A percentile compares a stretch with the other conserved stretches of the same genome.
These are phyloP conservation scores for Sitta carolinensis DNA, from an alignment of 2,797 vertebrate genomes.

Conservation along the genomic window DNA sequence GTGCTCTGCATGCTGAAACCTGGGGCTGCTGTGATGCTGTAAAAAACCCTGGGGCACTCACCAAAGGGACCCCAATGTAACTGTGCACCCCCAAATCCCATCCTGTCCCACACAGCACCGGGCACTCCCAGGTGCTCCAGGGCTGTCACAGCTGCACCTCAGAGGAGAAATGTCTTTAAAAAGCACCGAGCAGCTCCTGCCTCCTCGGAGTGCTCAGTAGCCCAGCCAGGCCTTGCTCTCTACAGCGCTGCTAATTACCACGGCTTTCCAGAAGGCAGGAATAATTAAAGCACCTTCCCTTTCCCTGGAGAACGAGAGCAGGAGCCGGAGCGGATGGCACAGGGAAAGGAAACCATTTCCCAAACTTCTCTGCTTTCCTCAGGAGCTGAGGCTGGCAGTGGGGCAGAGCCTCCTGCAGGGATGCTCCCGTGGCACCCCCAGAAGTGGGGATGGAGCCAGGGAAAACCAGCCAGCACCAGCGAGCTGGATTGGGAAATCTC, in stretches of 20 bases:
- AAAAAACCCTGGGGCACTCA: fast-evolving
- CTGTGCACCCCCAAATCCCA: not conserved
- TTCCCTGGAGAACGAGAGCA: not conserved
- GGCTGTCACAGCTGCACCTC: not conserved
- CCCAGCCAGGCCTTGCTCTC: constrained; percentile 16
- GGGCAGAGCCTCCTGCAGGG: not conserved
- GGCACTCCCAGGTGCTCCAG: not conserved
- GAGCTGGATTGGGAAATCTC: not conserved
- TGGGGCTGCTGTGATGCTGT: fast-evolving
- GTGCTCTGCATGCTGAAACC: not conserved
- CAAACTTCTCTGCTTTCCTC: not conserved
- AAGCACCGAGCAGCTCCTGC: not conserved
- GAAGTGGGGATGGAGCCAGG: not conserved
- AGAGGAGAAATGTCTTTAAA: not conserved
- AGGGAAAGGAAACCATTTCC: not conserved
- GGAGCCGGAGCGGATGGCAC: not conserved
- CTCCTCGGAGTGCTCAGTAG: fast-evolving
- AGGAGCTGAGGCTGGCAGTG: not conserved
- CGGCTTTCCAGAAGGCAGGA: not conserved
- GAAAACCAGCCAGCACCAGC: not conserved
- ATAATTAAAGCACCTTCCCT: constrained; percentile 39
- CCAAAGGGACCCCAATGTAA: fast-evolving
- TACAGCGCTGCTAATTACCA: not conserved
- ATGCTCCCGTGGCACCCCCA: not conserved
- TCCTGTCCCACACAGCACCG: not conserved